phyloP scores from a whole-genome alignment of 2,888 invertebrate genomes.

The Spisula solida region DNA sequence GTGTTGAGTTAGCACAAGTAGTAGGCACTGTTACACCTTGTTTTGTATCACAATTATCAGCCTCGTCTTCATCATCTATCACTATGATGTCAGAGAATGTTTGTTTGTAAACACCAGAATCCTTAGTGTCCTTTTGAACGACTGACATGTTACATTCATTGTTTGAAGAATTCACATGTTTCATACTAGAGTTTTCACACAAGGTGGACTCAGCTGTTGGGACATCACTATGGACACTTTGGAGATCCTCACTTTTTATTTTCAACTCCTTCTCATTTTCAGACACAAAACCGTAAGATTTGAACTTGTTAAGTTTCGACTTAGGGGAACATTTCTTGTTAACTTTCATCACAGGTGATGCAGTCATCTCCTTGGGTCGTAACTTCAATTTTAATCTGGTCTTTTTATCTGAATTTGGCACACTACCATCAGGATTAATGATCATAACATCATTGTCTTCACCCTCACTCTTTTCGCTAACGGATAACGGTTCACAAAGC shows the following conservation, averaged over 20 bases:
- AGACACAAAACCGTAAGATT: conserved; percentile 21
- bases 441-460: conserved; percentile 61
- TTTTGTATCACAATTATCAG: not conserved
- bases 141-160: not conserved
- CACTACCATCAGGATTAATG: conserved; percentile 8
- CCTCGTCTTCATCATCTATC: conserved; percentile 28
- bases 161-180: not conserved
- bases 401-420: conserved; percentile 17
- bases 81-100: conserved; percentile 23
- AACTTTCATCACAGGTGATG: conserved; percentile 17
- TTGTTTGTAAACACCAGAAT: not conserved
- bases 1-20: not conserved
- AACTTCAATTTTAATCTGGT: conserved; percentile 60
- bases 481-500: not conserved
- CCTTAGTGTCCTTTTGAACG: not conserved
- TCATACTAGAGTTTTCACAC: not conserved
- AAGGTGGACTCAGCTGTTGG: not conserved
- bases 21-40: not conserved
- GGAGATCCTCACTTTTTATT: not conserved
- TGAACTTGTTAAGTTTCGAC: not conserved
- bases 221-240: not conserved
- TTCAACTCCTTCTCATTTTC: not conserved
- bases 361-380: conserved; percentile 22
- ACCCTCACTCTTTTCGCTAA: conserved; percentile 35
- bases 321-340: not conserved